These are phyloP conservation scores for Drosophila nigritarsus DNA, from an alignment of 2,888 invertebrate species.

Conservation along the genomic window DNA sequence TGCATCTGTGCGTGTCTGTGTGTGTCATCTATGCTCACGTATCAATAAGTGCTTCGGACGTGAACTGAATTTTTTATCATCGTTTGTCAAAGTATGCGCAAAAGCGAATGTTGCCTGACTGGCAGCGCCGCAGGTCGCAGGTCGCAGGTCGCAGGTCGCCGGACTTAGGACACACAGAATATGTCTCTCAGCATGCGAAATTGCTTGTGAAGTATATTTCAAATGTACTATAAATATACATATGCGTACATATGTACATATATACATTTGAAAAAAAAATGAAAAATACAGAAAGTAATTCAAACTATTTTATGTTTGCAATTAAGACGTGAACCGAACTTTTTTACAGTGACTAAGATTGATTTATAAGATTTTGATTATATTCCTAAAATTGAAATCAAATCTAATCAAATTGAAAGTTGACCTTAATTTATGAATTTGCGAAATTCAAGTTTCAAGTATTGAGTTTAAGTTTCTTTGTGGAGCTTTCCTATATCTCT, in stretches of 20 bases:
- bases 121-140: constrained; percentile 25
- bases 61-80: constrained; percentile 78
- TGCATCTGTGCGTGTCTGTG: constrained; percentile 45
- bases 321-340: not conserved
- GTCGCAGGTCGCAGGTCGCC: constrained; percentile 19
- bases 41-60: constrained; percentile 79
- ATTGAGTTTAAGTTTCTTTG: not conserved
- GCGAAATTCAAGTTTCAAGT: not conserved
- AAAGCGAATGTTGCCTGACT: constrained; percentile 61
- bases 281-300: not conserved
- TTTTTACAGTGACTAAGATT: not conserved
- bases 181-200: constrained; percentile 66
- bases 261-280: constrained; percentile 8
- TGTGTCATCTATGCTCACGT: constrained; percentile 77
- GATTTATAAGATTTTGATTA: no score
- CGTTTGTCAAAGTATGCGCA: constrained; percentile 63
- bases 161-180: constrained; percentile 33
- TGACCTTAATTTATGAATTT: not conserved
- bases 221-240: constrained; percentile 43
- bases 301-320: not conserved
- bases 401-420: not conserved
- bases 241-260: constrained; percentile 5
- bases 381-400: not conserved
- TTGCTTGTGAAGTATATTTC: constrained; percentile 76
- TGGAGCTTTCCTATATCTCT: no score